Conservation (phyloP, 2,888 invertebrate genomes). For the Leucozona laternaria region DNA sequence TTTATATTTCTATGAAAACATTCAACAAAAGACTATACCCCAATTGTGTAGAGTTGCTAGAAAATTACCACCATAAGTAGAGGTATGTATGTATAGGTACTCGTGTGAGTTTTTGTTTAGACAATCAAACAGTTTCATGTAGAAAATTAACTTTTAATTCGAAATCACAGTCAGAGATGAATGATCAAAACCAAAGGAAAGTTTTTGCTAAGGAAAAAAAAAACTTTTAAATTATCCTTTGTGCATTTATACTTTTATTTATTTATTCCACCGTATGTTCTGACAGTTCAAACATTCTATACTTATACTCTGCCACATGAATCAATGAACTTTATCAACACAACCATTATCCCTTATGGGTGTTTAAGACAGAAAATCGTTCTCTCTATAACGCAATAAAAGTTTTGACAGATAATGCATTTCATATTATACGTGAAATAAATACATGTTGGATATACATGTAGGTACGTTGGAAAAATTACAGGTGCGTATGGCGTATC, state of each 20-base stretch:
- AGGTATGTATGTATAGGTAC: no score
- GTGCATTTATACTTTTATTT: slow-evolving; percentile 1
- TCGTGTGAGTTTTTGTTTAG: neutral
- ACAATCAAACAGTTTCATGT: slow-evolving; percentile 16
- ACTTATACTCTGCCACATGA: neutral
- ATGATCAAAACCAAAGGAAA: slow-evolving; percentile 40
- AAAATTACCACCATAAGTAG: neutral
- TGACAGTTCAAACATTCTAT: neutral
- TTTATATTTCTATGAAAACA: slow-evolving; percentile 1
- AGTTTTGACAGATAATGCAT: slow-evolving; percentile 26
- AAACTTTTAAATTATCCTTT: slow-evolving; percentile 28
- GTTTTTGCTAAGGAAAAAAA: slow-evolving; percentile 30
- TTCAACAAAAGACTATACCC: slow-evolving; percentile 4
- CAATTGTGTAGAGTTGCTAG: neutral
- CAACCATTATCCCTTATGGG: slow-evolving; percentile 16
- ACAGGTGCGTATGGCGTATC: slow-evolving; percentile 7
- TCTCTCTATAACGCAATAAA: neutral
- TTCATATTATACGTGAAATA: neutral
- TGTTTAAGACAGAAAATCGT: slow-evolving; percentile 4
- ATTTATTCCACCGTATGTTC: neutral
- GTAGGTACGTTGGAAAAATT: neutral
- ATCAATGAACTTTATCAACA: slow-evolving; percentile 30
- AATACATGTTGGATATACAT: neutral
- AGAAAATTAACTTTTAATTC: slow-evolving; percentile 36
- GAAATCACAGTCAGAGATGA: slow-evolving; percentile 39